Evolutionary conservation across 2,113 vertebrate genomes (phyloP).

Genomic region (Myrmophylax atrothorax): DNA sequence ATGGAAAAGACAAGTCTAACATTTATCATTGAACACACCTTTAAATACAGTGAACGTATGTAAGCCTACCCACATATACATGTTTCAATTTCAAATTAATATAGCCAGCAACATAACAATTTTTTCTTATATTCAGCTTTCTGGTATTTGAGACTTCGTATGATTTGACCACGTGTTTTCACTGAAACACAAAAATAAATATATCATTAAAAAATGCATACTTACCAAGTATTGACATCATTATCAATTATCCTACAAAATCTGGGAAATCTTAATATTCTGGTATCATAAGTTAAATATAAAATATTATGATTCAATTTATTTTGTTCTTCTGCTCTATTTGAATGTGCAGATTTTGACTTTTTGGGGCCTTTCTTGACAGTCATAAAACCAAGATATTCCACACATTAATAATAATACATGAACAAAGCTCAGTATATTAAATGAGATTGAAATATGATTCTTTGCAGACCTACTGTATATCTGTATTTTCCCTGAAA

Average conservation of each 20-base stretch:
- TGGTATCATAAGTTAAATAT: not conserved
- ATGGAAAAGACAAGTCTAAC: not conserved
- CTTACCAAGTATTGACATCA: not conserved
- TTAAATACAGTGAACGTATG: not conserved
- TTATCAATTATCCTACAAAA: not conserved
- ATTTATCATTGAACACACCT: not conserved
- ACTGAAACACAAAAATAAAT: not conserved
- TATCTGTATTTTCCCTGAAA: not conserved
- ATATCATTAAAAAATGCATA: not conserved
- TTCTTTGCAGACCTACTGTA: not conserved
- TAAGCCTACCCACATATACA: not conserved
- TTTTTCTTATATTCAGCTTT: not conserved
- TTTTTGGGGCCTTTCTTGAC: not conserved
- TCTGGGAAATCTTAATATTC: not conserved
- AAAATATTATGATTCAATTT: not conserved
- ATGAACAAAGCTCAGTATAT: not conserved
- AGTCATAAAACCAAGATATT: not conserved
- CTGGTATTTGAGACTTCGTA: not conserved
- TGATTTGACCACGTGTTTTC: not conserved
- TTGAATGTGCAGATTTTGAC: not conserved
- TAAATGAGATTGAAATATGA: not conserved
- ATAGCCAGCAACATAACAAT: not conserved
- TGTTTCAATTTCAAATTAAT: not conserved
- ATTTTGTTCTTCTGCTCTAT: not conserved
- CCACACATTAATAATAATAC: not conserved